Base-by-base conservation (phyloP, 2,113 vertebrate species). In the Lepisosteus osseus region DNA sequence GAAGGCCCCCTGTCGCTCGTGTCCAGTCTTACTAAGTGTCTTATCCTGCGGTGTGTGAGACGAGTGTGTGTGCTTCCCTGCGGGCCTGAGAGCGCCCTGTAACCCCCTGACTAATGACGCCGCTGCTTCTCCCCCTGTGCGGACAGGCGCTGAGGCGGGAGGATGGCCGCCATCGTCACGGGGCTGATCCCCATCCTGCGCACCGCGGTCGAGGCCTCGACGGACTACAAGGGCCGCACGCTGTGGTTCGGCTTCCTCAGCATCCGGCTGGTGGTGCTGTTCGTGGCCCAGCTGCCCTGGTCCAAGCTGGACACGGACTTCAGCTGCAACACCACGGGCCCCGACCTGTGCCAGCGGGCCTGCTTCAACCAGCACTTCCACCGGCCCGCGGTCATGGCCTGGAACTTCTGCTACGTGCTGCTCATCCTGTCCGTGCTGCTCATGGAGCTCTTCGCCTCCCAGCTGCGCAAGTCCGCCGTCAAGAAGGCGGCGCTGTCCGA, bases 81-180 rank as follows among this genome's bases (percentile, higher is more conserved):
- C 29, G 29, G 29, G 2, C 29, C 29, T 29, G 29, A 29, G 29
- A 29, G 29, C 2, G 29, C 29, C 29, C 29, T 29, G 29, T 29
- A 29, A 29, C 29, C 29, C 29, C 29, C 29, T 29, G 29, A 29
- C 29, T 29, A 29, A 29, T 29, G 29, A 29, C 29, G 29, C 29
- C 2, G 29, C 29, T 29, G 29, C 29, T 29, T 29, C 29, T 29
- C 29, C 29, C 29, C 29, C 29, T 1, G 29, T 29, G 29, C 29
- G 29, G 29, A 29, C 29, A 29, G 29, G 29, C 47, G 5, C 5
- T 51, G 47, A 51, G 47, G 47, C 5, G 47, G 5, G 57, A 67
- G 2, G 2, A 88, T 87, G 88, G 88, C 82, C 44, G 80, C 83
- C 7, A 17, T 85, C 61, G 80, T 88, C 74, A 87, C 82, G 0